Percentiles rank a stretch among this genome's conserved stretches.
Evolutionary conservation across 2,888 invertebrate species (phyloP).

Genomic region (Diadegma fenestrale): DNA sequence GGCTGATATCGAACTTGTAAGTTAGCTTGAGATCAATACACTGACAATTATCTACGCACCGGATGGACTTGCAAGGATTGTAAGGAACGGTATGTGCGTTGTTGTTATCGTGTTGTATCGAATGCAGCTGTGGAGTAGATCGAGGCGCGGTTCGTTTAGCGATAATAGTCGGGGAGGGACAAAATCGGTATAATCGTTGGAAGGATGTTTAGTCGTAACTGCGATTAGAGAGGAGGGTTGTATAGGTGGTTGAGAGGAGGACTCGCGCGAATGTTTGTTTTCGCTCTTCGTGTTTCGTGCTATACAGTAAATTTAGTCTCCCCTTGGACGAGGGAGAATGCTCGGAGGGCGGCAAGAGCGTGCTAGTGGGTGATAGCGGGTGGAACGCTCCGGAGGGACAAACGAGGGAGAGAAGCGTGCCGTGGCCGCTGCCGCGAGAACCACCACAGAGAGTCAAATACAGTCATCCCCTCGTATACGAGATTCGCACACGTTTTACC

Average conservation of each 20-base stretch:
- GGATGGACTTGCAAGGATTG: not conserved
- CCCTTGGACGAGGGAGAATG: slow-evolving; percentile 9
- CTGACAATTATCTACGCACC: not conserved
- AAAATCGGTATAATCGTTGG: slow-evolving; percentile 25
- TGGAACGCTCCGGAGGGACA: slow-evolving; percentile 49
- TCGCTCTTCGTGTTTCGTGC: slow-evolving; percentile 40
- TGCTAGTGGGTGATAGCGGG: not conserved
- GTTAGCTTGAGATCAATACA: too few species aligned
- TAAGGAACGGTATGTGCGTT: not conserved
- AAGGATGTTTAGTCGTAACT: slow-evolving; percentile 65
- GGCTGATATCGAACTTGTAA: not conserved
- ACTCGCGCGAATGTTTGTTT: slow-evolving; percentile 62
- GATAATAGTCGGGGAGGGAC: slow-evolving; percentile 42
- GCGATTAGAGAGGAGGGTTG: slow-evolving; percentile 59
- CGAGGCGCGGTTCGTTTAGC: slow-evolving; percentile 54
- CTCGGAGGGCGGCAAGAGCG: slow-evolving; percentile 18
- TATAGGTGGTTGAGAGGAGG: slow-evolving; percentile 11
- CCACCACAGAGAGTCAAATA: slow-evolving; percentile 72
- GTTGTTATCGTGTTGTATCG: not conserved
- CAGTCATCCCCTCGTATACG: slow-evolving; percentile 58
- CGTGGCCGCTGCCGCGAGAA: slow-evolving; percentile 30
- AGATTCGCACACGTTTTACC: slow-evolving; percentile 69
- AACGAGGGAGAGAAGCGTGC: slow-evolving; percentile 45
- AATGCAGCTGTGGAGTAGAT: slow-evolving; percentile 4
- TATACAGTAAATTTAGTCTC: not conserved